Base-by-base conservation (phyloP, 2,888 invertebrate species). In the Platypus cylindrus region DNA sequence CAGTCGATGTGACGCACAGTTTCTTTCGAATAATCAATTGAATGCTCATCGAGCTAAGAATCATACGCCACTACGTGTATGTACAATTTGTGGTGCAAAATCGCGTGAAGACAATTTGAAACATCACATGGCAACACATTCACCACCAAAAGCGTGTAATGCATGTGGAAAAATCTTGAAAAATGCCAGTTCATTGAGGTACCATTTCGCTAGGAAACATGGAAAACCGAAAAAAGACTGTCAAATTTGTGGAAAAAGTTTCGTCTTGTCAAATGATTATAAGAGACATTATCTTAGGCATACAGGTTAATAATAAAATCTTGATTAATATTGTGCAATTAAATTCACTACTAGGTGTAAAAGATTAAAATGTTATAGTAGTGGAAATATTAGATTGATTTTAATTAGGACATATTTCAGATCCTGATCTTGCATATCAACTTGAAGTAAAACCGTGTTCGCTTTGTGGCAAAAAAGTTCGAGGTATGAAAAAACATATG, bases 31-130 rank as follows among this genome's bases (percentile, higher is more conserved):
- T 27, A 13, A 31, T 3, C 34, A 36, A 24, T 16, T 44, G 7
- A 40, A 41, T 4, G 50, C 49, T 32, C 55, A 56, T 36, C 27
- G 18, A 14, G 43, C 51, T 18, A 50, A 39, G 7, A 31, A 38
- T 25, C 55, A 56, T 41, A 42, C 43, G 22, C 38, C 44, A 3
- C 49, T 46, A 22, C 53, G 52, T 3, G 46, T 56, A 12, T 58
- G 58, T 37, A 57, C 48, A 30, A 51, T 56, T 32, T 58, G 58
- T 39, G 58, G 58, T 1, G 47, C 49, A 36, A 37, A 47, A 29
- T 45, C 56, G 17, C 37, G 55, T 30, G 33, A 35, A 7, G 43
- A 43, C 14, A 43, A 43, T 20, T 30, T 43, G 23, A 43, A 16
- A 22, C 40, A 43, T 24, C 43, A 43, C 29, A 48, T 58, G 16